Percentiles rank a stretch among this genome's conserved stretches.
Evolutionary conservation across 92 coral and sea anemone genomes (phyloP).

Genomic region (Plumapathes pennacea): DNA sequence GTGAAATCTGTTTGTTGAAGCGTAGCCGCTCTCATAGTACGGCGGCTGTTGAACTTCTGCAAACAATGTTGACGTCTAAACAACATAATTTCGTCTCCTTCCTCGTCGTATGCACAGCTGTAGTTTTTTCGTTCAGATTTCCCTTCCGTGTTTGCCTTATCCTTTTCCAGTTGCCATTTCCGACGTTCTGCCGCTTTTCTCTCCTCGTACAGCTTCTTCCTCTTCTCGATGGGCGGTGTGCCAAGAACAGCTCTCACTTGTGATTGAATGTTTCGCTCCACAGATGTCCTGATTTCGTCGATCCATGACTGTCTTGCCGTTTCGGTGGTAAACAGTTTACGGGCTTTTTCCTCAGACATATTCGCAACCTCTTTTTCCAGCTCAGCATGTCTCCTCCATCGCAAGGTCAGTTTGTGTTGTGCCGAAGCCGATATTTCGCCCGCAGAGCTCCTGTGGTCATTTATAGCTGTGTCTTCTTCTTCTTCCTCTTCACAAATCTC

Average conservation of each 20-base stretch:
- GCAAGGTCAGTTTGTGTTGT: constrained; percentile 1
- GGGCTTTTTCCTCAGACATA: constrained; percentile 85
- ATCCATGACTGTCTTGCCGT: constrained; percentile 77
- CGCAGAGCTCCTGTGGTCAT: neutral
- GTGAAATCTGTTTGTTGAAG: neutral
- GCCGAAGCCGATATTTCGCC: neutral
- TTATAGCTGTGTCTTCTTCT: neutral
- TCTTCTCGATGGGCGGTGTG: constrained; percentile 78
- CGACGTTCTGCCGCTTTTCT: constrained; percentile 62
- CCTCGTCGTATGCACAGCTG: constrained; percentile 42
- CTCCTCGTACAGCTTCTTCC: constrained; percentile 52
- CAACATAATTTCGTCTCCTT: constrained; percentile 44
- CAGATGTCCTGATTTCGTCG: constrained; percentile 72
- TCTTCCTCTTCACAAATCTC: neutral
- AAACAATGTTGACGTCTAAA: constrained; percentile 63
- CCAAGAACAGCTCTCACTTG: constrained; percentile 87
- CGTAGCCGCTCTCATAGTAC: constrained; percentile 34
- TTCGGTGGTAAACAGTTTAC: constrained; percentile 68
- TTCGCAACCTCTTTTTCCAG: constrained; percentile 48
- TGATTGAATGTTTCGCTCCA: constrained; percentile 81
- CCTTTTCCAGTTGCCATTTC: constrained; percentile 20
- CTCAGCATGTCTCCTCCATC: constrained; percentile 28
- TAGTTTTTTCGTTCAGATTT: constrained; percentile 14
- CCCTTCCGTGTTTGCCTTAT: constrained; percentile 13
- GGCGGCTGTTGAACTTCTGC: constrained; percentile 44